Conservation (phyloP, 2,113 vertebrate species). For the Noctilio leporinus region DNA sequence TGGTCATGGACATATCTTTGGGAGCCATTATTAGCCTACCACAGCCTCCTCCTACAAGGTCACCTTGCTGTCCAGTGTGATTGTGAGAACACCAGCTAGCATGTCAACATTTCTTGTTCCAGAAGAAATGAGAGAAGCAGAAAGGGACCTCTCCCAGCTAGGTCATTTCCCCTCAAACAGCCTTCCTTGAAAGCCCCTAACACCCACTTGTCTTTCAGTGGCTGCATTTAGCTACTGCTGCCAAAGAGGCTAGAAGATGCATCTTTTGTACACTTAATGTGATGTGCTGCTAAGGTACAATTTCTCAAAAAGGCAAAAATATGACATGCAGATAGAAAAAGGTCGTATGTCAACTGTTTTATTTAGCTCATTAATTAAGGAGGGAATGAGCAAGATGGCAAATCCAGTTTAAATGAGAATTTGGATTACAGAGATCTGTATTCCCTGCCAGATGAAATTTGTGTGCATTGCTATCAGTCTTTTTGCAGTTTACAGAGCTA, state of each 20-base stretch:
- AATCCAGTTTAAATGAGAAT: slow-evolving; percentile 7
- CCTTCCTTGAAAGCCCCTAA: background rate
- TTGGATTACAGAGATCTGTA: background rate
- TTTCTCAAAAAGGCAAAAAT: background rate
- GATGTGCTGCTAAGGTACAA: background rate
- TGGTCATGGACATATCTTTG: background rate
- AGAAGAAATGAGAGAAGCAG: background rate
- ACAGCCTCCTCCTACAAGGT: background rate
- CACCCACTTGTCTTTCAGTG: background rate
- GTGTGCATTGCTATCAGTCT: background rate
- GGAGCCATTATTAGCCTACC: background rate
- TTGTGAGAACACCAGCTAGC: background rate
- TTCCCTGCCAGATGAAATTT: background rate
- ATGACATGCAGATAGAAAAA: background rate
- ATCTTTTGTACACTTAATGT: background rate
- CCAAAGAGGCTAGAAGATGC: background rate
- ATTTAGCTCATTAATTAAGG: slow-evolving; percentile 7
- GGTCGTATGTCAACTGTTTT: background rate
- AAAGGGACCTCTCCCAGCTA: background rate
- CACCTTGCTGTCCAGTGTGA: background rate
- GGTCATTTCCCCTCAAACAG: background rate
- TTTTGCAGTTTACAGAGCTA: background rate
- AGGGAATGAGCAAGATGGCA: background rate
- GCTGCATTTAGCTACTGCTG: background rate
- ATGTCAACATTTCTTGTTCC: background rate